Conservation (phyloP, 2,113 vertebrate species). For the Bos indicus region DNA sequence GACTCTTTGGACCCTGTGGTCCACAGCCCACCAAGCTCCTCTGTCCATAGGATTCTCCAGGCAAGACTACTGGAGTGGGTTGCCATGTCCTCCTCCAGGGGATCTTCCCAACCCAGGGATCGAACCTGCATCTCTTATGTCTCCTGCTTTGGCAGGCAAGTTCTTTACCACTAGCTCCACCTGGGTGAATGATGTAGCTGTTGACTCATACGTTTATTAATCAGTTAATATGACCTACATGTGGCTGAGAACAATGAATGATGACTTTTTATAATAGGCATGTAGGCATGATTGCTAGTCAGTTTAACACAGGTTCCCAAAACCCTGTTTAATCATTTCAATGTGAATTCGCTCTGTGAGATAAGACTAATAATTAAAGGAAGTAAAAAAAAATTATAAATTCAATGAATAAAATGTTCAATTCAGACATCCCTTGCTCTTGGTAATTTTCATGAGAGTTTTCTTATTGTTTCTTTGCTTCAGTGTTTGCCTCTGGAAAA, state of each 20-base stretch:
- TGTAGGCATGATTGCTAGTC: not conserved
- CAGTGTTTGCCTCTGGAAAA: slow-evolving; percentile 31
- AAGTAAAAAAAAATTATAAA: not conserved
- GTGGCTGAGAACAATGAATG: not conserved
- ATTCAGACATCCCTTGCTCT: not conserved
- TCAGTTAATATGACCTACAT: not conserved
- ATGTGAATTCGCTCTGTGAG: not conserved
- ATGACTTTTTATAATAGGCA: not conserved
- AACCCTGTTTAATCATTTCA: not conserved
- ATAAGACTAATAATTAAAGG: not conserved
- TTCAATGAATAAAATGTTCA: not conserved
- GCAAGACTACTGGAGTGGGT: not conserved
- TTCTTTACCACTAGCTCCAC: not conserved
- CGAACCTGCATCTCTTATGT: not conserved
- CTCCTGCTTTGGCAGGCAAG: not conserved
- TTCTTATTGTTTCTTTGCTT: not conserved
- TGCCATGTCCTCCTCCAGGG: not conserved
- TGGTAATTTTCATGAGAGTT: not conserved
- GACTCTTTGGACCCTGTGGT: not conserved
- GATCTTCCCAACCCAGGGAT: not conserved
- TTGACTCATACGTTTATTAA: not conserved
- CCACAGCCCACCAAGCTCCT: not conserved
- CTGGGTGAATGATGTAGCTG: not conserved
- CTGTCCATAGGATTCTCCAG: not conserved
- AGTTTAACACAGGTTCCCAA: not conserved